Conservation (phyloP, 2,888 invertebrate genomes). For the Mylabris sibirica region DNA sequence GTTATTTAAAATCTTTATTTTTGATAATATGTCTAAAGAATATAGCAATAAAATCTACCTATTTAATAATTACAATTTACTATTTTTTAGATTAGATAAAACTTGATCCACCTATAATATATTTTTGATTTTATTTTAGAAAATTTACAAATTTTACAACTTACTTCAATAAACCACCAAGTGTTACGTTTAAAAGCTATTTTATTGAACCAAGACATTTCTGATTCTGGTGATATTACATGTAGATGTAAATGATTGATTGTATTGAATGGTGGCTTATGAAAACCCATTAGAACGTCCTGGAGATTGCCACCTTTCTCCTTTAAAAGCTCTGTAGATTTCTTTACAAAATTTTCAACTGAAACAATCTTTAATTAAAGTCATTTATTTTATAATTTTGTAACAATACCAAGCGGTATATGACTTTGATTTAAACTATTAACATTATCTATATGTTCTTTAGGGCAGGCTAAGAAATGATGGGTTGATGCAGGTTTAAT, state of each 20-base stretch:
- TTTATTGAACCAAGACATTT: conserved; percentile 73
- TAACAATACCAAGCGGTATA: conserved; percentile 32
- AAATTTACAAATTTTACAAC: conserved; percentile 43
- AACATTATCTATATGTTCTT: conserved; percentile 77
- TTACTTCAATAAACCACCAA: conserved; percentile 85
- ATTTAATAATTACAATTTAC: conserved; percentile 8
- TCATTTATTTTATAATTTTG: neutral
- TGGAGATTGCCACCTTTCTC: conserved; percentile 61
- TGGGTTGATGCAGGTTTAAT: conserved; percentile 81
- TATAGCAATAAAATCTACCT: neutral
- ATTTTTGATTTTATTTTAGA: conserved; percentile 3
- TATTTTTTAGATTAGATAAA: conserved; percentile 26
- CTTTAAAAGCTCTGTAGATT: conserved; percentile 64
- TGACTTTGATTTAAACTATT: conserved; percentile 72
- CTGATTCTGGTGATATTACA: conserved; percentile 78
- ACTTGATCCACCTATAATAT: conserved; percentile 34
- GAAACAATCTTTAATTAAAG: conserved; percentile 38
- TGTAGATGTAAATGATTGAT: conserved; percentile 87
- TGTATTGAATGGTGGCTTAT: conserved; percentile 90
- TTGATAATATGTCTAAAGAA: neutral
- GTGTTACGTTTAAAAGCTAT: conserved; percentile 76
- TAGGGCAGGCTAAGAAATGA: conserved; percentile 82
- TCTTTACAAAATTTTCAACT: conserved; percentile 74
- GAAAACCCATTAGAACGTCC: conserved; percentile 76
- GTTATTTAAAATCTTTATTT: conserved; percentile 11